phyloP scores from a whole-genome alignment of 2,797 vertebrate species.

The Tokudaia tokunoshimensis region DNA sequence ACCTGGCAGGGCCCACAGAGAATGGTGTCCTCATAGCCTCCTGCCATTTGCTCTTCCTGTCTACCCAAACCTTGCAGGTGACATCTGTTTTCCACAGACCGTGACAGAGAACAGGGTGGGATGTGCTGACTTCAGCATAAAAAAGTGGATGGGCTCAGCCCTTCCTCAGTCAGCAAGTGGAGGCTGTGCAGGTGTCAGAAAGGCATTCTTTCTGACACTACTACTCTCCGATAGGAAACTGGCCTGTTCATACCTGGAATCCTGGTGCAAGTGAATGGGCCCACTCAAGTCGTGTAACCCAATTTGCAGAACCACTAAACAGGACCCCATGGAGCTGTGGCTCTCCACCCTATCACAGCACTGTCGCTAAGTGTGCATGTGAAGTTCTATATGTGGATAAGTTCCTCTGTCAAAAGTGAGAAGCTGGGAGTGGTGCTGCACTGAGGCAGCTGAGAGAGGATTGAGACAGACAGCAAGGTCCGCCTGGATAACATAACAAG shows the following conservation, averaged over 20 bases:
- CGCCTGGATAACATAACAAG: background rate
- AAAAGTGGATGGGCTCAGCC: background rate
- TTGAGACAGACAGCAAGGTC: background rate
- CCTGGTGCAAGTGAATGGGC: background rate
- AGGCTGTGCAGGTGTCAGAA: background rate
- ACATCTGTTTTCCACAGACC: background rate
- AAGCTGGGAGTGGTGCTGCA: background rate
- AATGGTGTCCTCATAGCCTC: background rate
- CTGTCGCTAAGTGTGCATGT: background rate
- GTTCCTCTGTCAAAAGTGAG: background rate
- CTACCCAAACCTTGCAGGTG: background rate
- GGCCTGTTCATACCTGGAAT: background rate
- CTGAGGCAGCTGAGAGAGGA: background rate
- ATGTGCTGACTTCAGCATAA: background rate
- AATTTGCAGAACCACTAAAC: background rate
- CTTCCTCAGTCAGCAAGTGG: no score
- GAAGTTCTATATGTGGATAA: background rate
- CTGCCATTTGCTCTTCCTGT: accelerated
- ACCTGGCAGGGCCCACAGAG: background rate
- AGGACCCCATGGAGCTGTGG: background rate
- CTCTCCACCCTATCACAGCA: background rate
- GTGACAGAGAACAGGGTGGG: background rate
- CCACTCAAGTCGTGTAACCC: background rate
- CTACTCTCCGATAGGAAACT: background rate
- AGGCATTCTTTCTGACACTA: background rate